Percentiles rank a stretch among this genome's conserved stretches.
phyloP scores from a whole-genome alignment of 2,888 invertebrate genomes.

The Drosophila cognata region DNA sequence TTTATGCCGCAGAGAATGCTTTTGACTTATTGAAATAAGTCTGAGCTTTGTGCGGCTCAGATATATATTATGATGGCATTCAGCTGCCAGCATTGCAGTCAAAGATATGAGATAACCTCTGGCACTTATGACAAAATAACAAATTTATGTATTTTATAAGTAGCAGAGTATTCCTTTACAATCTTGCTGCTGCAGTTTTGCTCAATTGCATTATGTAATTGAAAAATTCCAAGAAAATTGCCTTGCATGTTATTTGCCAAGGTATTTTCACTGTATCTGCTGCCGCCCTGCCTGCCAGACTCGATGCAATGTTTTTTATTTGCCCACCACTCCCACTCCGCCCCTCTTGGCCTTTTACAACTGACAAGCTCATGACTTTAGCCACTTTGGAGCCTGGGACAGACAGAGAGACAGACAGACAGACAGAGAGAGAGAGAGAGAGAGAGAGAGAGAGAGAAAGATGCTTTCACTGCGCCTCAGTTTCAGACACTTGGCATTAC shows the following conservation, averaged over 20 bases:
- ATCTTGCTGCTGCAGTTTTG: neutral
- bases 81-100: neutral
- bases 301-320: slow-evolving; percentile 30
- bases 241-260: slow-evolving; percentile 2
- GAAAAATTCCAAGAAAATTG: slow-evolving; percentile 21
- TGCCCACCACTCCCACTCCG: neutral
- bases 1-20: neutral
- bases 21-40: neutral
- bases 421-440: neutral
- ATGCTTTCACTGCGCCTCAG: slow-evolving; percentile 41
- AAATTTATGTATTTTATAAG: neutral
- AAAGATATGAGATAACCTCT: neutral
- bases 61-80: neutral
- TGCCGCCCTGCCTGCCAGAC: neutral
- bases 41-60: neutral
- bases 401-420: slow-evolving; percentile 13
- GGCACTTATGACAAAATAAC: neutral
- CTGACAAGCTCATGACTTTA: slow-evolving; percentile 43
- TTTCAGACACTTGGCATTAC: slow-evolving; percentile 58
- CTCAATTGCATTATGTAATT: slow-evolving; percentile 15
- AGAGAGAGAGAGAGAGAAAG: slow-evolving; percentile 14
- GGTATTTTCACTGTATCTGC: slow-evolving; percentile 43
- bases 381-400: slow-evolving; percentile 31
- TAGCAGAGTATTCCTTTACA: neutral
- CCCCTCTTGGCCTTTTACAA: slow-evolving; percentile 14